Base-by-base conservation (phyloP, 2,797 vertebrate species). In the Avahi laniger region DNA sequence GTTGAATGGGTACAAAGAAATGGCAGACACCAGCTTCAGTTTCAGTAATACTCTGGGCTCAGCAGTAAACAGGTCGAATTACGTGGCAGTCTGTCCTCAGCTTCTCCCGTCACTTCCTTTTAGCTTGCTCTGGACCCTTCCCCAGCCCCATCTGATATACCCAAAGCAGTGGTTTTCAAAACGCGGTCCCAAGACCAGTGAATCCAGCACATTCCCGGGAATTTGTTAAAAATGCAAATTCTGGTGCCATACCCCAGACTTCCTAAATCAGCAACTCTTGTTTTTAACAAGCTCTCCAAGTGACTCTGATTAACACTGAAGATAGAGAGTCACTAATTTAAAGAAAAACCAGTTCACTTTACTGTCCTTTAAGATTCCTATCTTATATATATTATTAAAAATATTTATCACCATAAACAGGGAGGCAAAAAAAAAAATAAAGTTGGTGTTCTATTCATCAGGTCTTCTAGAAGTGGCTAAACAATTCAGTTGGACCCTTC, bases 211-310 rank as follows among this genome's bases (percentile, higher is more conserved):
- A 67, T 65, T n/a, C 14, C 46, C 38, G 69, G 35, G 75, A 90
- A 91, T 50, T 78, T 89, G 65, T 17, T 38, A 73, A 38, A 91
- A 76, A 91, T 83, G n/a, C 54, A 91, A 61, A 91, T 76, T 96
- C 79, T 61, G 46, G 38, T 30, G 38, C 10, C 14, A 46, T 20
- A 30, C 26, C 78, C 1, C 4, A 92, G 15, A 89, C 12, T 63
- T 43, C 18, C 28, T 22, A n/a, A 85, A 18, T 26, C 8, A 94
- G 89, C 94, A 91, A 90, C 57, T 84, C 61, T 78, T 61, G 22
- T 91, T 89, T 78, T 93, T 48, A 88, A 76, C 28, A 96, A 88
- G 35, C 14, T 30, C 24, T 91, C 75, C 41, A 85, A 17, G 35
- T 61, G 88, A 67, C 33, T 81, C 24, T 63, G 65, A 65, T 48